Percentiles rank a stretch among this genome's conserved stretches.
Conservation (phyloP, 64 coral and sea anemone genomes). For the Acropora tenuis region DNA sequence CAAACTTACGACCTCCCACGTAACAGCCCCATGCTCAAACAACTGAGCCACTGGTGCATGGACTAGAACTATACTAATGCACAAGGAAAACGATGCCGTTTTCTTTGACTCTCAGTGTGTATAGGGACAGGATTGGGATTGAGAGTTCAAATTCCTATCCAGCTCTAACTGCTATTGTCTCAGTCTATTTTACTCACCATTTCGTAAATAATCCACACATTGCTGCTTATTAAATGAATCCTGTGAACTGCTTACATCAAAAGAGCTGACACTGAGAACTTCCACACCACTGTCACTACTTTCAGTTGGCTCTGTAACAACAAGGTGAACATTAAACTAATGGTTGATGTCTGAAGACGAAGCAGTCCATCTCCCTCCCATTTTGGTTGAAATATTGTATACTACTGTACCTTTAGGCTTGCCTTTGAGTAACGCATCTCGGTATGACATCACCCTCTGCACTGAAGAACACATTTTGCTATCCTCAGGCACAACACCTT, state of each 20-base stretch:
- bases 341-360: too few species aligned
- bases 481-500: neutral
- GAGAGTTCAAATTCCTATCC: too few species aligned
- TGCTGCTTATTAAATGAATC: constrained; percentile 50
- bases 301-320: constrained; percentile 2
- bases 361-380: too few species aligned
- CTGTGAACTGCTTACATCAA: constrained; percentile 60
- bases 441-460: constrained; percentile 64
- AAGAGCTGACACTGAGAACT: constrained; percentile 78
- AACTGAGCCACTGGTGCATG: too few species aligned
- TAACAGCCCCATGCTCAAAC: too few species aligned
- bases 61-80: too few species aligned
- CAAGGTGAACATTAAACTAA: neutral
- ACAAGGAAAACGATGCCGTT: too few species aligned
- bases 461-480: constrained; percentile 4
- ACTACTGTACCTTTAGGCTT: constrained; percentile 70
- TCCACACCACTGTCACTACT: constrained; percentile 95
- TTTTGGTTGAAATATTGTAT: neutral
- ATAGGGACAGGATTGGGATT: neutral
- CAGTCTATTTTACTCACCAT: constrained; percentile 34
- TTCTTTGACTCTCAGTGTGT: neutral
- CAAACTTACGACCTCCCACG: too few species aligned
- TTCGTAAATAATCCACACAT: constrained; percentile 41
- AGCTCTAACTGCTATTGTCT: neutral
- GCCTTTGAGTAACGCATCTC: constrained; percentile 84